These are phyloP conservation scores for Cancer borealis DNA, from an alignment of 2,888 invertebrate species.

Conservation along the genomic window DNA sequence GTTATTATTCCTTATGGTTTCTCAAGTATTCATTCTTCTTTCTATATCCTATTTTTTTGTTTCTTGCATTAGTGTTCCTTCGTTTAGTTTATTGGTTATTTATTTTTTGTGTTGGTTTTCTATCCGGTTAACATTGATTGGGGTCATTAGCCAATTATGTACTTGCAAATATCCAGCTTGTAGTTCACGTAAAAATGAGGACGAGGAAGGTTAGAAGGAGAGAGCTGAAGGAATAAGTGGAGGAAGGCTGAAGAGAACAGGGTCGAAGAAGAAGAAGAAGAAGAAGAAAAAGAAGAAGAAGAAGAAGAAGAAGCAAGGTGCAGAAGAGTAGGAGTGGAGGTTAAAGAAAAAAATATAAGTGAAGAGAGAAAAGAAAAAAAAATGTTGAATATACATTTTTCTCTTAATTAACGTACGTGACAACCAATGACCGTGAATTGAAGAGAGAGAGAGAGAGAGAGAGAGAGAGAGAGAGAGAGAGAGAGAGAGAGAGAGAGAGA, in stretches of 20 bases:
- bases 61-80: neutral
- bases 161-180: neutral
- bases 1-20: neutral
- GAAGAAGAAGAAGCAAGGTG: neutral
- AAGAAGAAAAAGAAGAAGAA: neutral
- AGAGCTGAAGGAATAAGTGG: neutral
- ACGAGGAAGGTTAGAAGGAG: neutral
- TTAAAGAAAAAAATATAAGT: neutral
- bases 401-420: neutral
- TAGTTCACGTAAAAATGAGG: neutral
- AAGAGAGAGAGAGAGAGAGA: slow-evolving; percentile 26
- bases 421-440: neutral
- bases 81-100: neutral
- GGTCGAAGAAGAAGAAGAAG: neutral
- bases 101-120: neutral
- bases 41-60: neutral
- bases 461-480: slow-evolving; percentile 28
- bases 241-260: neutral
- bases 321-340: neutral
- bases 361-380: neutral
- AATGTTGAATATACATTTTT: neutral
- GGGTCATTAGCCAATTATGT: neutral
- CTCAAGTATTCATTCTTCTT: neutral
- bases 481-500: slow-evolving; percentile 29
- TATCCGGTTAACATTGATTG: neutral